Evolutionary conservation across 2,113 vertebrate genomes (phyloP), one percentile per base, ranked within the genome.

Genomic region (Vulpes lagopus): DNA sequence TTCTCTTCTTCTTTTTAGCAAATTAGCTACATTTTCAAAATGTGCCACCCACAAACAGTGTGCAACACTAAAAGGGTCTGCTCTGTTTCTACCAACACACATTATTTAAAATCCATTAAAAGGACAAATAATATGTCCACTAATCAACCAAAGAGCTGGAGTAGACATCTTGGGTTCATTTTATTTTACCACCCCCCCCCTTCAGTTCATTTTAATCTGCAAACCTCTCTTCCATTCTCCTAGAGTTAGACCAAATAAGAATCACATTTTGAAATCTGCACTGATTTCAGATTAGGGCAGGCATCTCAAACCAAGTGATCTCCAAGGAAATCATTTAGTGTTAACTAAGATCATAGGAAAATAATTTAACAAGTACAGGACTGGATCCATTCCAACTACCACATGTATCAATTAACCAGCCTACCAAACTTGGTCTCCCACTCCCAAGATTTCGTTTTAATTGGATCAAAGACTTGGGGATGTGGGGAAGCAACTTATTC

Each of bases 1-100:
- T 62, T 80, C 55, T 55, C 43, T 67, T 6, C 27, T 59, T 12
- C n/a, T 20, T 55, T 95, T 94, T 94, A 93, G 87, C 62, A 97
- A 96, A 96, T 87, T 55, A 95, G 74, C 79, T 96, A 19, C 80
- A 79, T 94, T 97, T 96, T 96, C 67, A 95, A 97, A 94, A 86
- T 15, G 51, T 69, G 57, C 83, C 86, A 89, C 96, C 73, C 81
- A 93, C 89, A 81, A 89, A 93, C 85, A 88, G 55, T 79, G 85
- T 91, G 71, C 93, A 96, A 96, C 53, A 76, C 22, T 74, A 19
- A 79, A 89, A 87, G 51, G 89, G 32, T 84, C 73, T 80, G 62
- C 43, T 94, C 94, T 94, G 73, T 95, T 94, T 97, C 96, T 73
- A 64, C 78, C 81, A 95, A 97, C 71, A 89, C 62, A 94, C 8